Evolutionary conservation across 2,888 invertebrate species (phyloP).

Genomic region (Aproaerema taeniolella): DNA sequence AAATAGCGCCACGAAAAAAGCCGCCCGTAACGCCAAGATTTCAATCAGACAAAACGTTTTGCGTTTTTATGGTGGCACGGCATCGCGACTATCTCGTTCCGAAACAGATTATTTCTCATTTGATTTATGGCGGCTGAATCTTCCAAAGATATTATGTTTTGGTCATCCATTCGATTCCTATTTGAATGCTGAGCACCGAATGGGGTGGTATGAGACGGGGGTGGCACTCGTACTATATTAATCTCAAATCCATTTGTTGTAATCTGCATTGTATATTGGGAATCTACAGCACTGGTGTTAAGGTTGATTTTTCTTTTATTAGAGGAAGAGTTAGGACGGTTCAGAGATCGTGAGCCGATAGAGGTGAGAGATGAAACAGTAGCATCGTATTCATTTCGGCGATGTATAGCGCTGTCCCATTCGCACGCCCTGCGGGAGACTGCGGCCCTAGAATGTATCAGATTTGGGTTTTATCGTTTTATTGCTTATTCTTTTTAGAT

Average conservation of each 20-base stretch:
- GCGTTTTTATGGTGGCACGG: conserved; percentile 73
- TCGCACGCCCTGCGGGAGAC: conserved; percentile 68
- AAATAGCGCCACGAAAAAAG: conserved; percentile 66
- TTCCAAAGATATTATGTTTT: conserved; percentile 77
- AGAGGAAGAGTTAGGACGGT: conserved; percentile 65
- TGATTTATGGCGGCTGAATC: conserved; percentile 77
- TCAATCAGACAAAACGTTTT: conserved; percentile 77
- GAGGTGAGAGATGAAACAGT: conserved; percentile 78
- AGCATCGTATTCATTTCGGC: conserved; percentile 72
- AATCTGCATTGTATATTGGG: conserved; percentile 61
- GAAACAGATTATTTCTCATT: conserved; percentile 79
- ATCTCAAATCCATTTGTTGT: conserved; percentile 77
- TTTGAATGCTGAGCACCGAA: conserved; percentile 76
- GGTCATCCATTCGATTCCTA: conserved; percentile 78
- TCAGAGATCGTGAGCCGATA: conserved; percentile 70
- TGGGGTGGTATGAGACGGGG: conserved; percentile 72
- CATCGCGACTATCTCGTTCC: conserved; percentile 74
- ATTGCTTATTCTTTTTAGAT: conserved; percentile 78
- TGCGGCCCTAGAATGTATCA: conserved; percentile 74
- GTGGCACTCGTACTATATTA: conserved; percentile 76
- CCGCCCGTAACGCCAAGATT: conserved; percentile 63
- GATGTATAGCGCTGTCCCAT: conserved; percentile 60
- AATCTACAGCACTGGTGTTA: conserved; percentile 41
- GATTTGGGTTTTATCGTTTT: conserved; percentile 78
- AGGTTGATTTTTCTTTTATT: conserved; percentile 58